These are phyloP conservation scores for Sebastes schlegelii DNA, from an alignment of 2,113 vertebrate genomes.

Conservation along the genomic window DNA sequence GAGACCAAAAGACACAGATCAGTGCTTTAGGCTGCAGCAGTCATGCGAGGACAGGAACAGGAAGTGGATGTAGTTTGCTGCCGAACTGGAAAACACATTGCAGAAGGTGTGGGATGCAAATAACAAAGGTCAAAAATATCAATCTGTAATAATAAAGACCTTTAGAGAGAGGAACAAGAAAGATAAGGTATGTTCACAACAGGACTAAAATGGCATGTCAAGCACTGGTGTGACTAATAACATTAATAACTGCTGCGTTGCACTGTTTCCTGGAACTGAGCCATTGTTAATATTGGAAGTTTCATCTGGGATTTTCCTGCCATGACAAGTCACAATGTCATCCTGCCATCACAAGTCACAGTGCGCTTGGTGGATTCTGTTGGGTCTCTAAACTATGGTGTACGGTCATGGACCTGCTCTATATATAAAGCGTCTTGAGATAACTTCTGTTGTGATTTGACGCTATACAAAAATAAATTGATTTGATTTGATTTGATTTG, in stretches of 20 bases:
- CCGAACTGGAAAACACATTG: conserved; percentile 31
- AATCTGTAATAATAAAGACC: not conserved
- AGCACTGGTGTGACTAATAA: not conserved
- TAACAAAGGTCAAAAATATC: not conserved
- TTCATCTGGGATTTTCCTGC: no score
- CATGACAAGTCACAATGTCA: not conserved
- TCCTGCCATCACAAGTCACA: no score
- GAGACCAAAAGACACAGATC: not conserved
- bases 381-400: no score
- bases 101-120: conserved; percentile 1
- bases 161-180: not conserved
- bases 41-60: conserved; percentile 24
- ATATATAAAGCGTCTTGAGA: no score
- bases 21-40: not conserved
- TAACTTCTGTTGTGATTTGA: no score
- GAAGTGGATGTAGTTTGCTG: conserved; percentile 21
- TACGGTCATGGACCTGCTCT: no score
- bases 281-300: no score
- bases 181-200: not conserved
- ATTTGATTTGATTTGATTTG: no score
- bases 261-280: not conserved
- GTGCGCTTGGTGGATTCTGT: no score
- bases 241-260: not conserved
- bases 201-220: not conserved
- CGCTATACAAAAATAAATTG: no score